Conservation (phyloP, 2,113 vertebrate genomes). For the Melanerpes aurifrons region DNA sequence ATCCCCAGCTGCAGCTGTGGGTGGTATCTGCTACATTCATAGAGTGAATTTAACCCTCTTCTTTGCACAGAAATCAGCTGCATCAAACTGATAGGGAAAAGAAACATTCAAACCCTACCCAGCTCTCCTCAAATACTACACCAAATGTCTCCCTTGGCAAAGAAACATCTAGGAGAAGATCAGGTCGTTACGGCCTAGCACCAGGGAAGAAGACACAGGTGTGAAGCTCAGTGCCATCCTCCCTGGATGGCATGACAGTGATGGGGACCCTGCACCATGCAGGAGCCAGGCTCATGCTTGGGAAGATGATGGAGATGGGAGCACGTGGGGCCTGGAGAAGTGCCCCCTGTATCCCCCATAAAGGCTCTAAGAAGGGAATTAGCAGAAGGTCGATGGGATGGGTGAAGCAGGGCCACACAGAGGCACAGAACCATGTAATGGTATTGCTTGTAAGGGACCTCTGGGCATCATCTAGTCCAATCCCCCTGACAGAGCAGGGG, state of each 20-base stretch:
- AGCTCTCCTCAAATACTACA: background rate
- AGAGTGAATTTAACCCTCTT: fast-evolving
- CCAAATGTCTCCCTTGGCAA: background rate
- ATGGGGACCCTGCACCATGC: background rate
- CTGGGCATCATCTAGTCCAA: too few species aligned
- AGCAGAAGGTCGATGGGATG: background rate
- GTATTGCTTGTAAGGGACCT: too few species aligned
- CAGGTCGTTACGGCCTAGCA: background rate
- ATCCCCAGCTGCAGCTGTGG: fast-evolving
- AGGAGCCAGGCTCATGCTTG: too few species aligned
- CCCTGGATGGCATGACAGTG: fast-evolving
- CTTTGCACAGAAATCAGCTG: background rate
- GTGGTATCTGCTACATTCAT: background rate
- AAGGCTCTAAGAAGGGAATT: background rate
- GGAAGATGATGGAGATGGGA: background rate
- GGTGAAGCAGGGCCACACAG: too few species aligned
- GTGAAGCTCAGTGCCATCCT: background rate
- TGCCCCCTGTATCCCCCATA: too few species aligned
- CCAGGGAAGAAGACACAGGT: fast-evolving
- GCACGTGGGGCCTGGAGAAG: background rate
- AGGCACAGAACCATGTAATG: too few species aligned
- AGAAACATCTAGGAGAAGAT: background rate
- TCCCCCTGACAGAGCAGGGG: too few species aligned
- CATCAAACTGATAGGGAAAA: background rate
- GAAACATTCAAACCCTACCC: fast-evolving